Percentiles rank a stretch among this genome's conserved stretches.
Evolutionary conservation across 2,113 vertebrate genomes (phyloP).

Genomic region (Macaca fascicularis): T2T-MFA8v1.1 NC_088388.1:45758501-45759000

Average conservation of each 20-base stretch:
- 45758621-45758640: not conserved
- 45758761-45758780: not conserved
- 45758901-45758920: not conserved
- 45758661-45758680: not conserved
- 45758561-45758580: constrained; percentile 5
- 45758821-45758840: not conserved
- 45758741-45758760: not conserved
- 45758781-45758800: not conserved
- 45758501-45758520: not conserved
- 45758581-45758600: not conserved
- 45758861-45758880: not conserved
- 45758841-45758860: not conserved
- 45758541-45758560: not conserved
- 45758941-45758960: fast-evolving
- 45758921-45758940: not conserved
- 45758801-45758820: not conserved
- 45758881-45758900: not conserved
- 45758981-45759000: not conserved
- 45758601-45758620: not conserved
- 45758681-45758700: not conserved
- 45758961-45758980: not conserved
- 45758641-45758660: not conserved
- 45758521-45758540: not conserved
- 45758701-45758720: not conserved
- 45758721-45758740: not conserved